phyloP scores from a whole-genome alignment of 2,797 vertebrate species.

The Arrhamphus sclerolepis region DNA sequence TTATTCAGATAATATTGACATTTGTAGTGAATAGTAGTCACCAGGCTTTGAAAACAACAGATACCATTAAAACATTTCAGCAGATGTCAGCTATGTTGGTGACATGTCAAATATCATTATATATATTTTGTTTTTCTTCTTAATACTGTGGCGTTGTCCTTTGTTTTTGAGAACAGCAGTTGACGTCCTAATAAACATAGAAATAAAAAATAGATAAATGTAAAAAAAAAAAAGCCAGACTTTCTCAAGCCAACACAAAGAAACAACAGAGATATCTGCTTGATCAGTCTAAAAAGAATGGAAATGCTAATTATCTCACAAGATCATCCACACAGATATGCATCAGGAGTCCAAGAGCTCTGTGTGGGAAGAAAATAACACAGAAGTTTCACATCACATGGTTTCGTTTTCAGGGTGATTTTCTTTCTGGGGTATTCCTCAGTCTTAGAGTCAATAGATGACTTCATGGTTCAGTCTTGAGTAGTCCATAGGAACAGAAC shows the following conservation, averaged over 20 bases:
- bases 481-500: slow-evolving; percentile 67
- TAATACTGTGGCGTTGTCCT: slow-evolving; percentile 55
- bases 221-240: slow-evolving; percentile 71
- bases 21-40: slow-evolving; percentile 81
- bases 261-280: slow-evolving; percentile 61
- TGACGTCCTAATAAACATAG: slow-evolving; percentile 57
- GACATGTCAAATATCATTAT: slow-evolving; percentile 64
- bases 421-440: slow-evolving; percentile 56
- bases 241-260: slow-evolving; percentile 58
- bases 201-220: no score
- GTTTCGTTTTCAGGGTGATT: slow-evolving; percentile 55
- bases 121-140: slow-evolving; percentile 37
- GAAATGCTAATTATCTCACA: slow-evolving; percentile 73
- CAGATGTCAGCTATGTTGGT: slow-evolving; percentile 65
- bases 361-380: slow-evolving; percentile 68
- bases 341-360: slow-evolving; percentile 67
- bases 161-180: slow-evolving; percentile 62
- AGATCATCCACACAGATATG: slow-evolving; percentile 76
- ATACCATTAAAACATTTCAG: slow-evolving; percentile 75
- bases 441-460: slow-evolving; percentile 73
- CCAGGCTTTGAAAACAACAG: slow-evolving; percentile 80
- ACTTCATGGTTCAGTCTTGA: slow-evolving; percentile 63
- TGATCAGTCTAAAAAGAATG: slow-evolving; percentile 75
- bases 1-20: slow-evolving; percentile 88
- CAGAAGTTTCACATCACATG: slow-evolving; percentile 76